Evolutionary conservation across 2,113 vertebrate species (phyloP), one percentile per base, ranked within the genome.

Genomic region (Phylloscopus trochilus): DNA sequence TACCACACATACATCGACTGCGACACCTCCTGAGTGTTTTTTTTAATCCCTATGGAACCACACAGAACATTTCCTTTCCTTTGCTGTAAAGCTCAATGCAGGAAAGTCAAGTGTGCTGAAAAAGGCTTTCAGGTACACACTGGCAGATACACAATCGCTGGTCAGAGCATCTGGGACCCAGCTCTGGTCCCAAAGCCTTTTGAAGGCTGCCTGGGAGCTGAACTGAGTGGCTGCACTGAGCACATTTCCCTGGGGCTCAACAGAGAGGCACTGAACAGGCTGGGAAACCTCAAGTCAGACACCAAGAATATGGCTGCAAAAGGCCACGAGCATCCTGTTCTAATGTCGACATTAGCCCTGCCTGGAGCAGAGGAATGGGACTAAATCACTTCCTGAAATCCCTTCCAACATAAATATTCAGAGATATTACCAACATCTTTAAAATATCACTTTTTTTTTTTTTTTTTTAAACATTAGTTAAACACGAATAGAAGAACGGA

Each of bases 381-480:
- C 62, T 79, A 78, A 93, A 84, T 74, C 21, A 47, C 66, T 89
- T 95, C 87, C 93, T 78, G 90, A 87, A 89, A 84, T 89, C 60
- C 39, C 35, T 95, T 92, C 87, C 87, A 95, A 89, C 44, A 79
- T 72, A 95, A 95, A 92, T 79, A 95, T 67, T 76, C 92, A 60
- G 49, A 82, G 52, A 84, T 46, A 62, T 64, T 74, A 81, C 74
- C 35, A 83, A 66, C 85, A 88, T 76, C 75, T 74, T 89, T 69
- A 77, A 76, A 80, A 66, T 60, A 63, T 87, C 66, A 82, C 14
- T 0, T 66, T 76, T 78, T 75, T 78, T 66, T 76, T 78, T 75
- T 78, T 80, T 41, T 67, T 83, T 63, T 21, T 3, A 46, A 90
- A 30, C 28, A 23, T 56, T 19, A 69, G n/a, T 58, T 94, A 86